These are phyloP conservation scores for Agapostemon virescens DNA, from an alignment of 2,888 invertebrate species.

Conservation along the genomic window DNA sequence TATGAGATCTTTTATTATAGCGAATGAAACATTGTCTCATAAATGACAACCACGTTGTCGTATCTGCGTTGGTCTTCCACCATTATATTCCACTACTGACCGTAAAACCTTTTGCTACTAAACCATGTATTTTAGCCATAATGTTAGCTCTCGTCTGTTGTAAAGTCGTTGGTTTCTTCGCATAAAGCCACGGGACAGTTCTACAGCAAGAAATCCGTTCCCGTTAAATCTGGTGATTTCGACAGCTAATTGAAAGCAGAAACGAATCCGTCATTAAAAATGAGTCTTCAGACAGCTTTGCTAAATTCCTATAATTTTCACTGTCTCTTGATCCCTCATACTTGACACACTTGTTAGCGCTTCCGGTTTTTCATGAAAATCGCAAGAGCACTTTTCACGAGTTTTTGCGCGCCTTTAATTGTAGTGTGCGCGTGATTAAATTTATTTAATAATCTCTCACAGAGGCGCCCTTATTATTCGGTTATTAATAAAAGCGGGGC, in stretches of 20 bases:
- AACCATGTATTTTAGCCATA: neutral
- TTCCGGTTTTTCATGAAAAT: neutral
- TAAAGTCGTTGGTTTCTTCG: neutral
- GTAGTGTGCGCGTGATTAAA: neutral
- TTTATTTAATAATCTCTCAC: neutral
- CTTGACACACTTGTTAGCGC: neutral
- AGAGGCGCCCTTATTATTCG: neutral
- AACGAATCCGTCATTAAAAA: neutral
- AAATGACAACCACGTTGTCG: neutral
- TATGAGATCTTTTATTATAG: neutral
- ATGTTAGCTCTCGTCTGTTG: neutral
- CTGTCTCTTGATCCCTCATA: neutral
- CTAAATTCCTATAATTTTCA: neutral
- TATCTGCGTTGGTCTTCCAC: neutral
- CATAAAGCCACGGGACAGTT: neutral
- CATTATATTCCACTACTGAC: neutral
- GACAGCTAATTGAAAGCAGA: neutral
- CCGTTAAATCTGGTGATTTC: neutral
- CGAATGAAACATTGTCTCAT: neutral
- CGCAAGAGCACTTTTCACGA: neutral
- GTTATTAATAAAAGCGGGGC: neutral
- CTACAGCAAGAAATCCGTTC: neutral
- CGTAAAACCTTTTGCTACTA: neutral
- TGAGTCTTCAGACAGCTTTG: neutral
- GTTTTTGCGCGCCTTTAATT: neutral